Evolutionary conservation across 2,113 vertebrate genomes (phyloP), one percentile per base, ranked within the genome.

Genomic region (Elephantulus edwardii): DNA sequence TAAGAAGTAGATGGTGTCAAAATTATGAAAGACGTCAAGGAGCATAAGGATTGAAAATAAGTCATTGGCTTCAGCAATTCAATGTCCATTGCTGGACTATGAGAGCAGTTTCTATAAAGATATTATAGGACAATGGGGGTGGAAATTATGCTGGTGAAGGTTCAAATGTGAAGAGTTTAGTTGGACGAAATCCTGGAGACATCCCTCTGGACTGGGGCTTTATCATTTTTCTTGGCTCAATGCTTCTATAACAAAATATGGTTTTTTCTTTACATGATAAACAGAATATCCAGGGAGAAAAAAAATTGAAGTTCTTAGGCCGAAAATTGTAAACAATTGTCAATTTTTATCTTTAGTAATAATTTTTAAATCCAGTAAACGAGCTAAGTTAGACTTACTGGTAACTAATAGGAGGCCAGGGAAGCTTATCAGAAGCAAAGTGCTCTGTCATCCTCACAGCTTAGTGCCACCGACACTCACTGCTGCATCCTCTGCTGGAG

Each of bases 271-370:
- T 80, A 82, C 50, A 75, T 78, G 16, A n/a, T 50, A 28, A 48
- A n/a, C 38, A 12, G 62, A 77, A 35, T 80, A 80, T 30, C 14
- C 70, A 54, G n/a, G n/a, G n/a, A n/a, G 26, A 56, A 56, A 68
- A 74, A 81, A 74, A 79, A 71, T 40, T 38, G 17, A 83, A 50
- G 8, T n/a, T 83, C 84, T 44, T 64, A 83, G 33, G 44, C 44
- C 17, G 71, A 93, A 92, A 88, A 71, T n/a, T 76, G 28, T 71
- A 90, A 72, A 68, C 54, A 56, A 16, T 44, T 79, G 90, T 76
- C 28, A 84, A 8, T 71, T 56, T 26, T 44, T 64, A 44, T 19
- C 20, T 74, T 62, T 68, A 40, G 2, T 80, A 77, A 16, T 88
- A 8, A 30, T 62, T 19, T 81, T 84, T 92, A 66, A 81, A 80